Evolutionary conservation across 2,797 vertebrate genomes (phyloP), one percentile per base, ranked within the genome.

Genomic region (Acestrorhynchus altus): DNA sequence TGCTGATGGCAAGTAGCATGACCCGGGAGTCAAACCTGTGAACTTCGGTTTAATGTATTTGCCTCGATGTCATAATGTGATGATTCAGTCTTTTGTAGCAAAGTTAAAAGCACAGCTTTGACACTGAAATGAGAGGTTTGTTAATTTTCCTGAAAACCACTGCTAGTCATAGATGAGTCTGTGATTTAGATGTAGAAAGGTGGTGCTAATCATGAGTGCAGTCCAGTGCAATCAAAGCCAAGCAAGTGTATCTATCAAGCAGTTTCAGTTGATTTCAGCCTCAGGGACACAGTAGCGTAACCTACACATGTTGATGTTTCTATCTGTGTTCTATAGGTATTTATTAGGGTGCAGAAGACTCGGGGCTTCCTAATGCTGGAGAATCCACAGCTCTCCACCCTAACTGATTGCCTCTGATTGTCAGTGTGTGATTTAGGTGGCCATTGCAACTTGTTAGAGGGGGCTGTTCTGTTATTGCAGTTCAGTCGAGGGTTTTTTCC

Each of bases 361-460:
- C 64, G 42, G 65, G 28, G 54, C 77, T 73, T 1, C 20, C 28
- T 56, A 72, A 59, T 42, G 52, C 39, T 28, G 44, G 24, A 26
- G 63, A 61, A 68, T 4, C 54, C 84, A 80, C 80, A 78, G 80
- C 70, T 68, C 68, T 80, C 76, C 69, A 13, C 24, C 75, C 74
- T 72, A 74, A 89, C 86, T 86, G 87, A 90, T 90, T 81, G 74
- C 73, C 80, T 88, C 83, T 86, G 86, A 87, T 87, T 90, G 86
- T 86, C 84, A 87, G 87, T 86, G 83, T 85, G 85, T 86, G 86
- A 87, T 88, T 89, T 76, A 87, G 83, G 79, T 76, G 79, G 88
- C 83, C 86, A 71, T 81, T 83, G 85, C 75, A 81, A 81, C 85
- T 74, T 81, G 87, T 80, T 87, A 85, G 83, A 83, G 71, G 81